Evolutionary conservation across 2,888 invertebrate genomes (phyloP).

Genomic region (Noctua comes): DNA sequence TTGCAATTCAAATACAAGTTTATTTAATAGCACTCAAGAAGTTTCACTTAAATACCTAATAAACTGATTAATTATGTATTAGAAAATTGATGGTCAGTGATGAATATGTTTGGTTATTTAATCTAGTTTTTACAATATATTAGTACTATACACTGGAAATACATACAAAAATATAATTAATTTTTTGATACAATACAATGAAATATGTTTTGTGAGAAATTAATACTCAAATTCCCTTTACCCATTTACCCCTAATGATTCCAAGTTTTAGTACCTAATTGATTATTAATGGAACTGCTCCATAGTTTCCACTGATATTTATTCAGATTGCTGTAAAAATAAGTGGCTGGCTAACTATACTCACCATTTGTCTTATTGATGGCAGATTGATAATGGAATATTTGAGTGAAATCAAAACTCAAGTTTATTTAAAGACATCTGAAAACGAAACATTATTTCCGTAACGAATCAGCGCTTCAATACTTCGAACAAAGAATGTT

Average conservation of each 20-base stretch:
- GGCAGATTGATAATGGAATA: constrained; percentile 51
- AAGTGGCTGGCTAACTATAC: constrained; percentile 38
- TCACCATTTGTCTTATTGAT: constrained; percentile 65
- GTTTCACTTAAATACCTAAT: neutral
- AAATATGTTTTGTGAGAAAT: neutral
- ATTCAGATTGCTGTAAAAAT: constrained; percentile 2
- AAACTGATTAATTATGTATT: neutral
- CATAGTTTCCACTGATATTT: constrained; percentile 4
- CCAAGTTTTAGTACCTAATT: constrained; percentile 32
- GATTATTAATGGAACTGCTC: constrained; percentile 13
- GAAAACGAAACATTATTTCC: constrained; percentile 68
- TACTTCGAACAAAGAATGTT: constrained; percentile 69
- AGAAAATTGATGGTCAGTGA: neutral
- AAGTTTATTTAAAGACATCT: constrained; percentile 63
- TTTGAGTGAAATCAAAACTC: constrained; percentile 60
- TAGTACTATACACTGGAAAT: neutral
- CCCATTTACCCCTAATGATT: constrained; percentile 1
- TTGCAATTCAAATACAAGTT: neutral
- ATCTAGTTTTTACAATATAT: neutral
- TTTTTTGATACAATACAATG: neutral
- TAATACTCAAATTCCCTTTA: neutral
- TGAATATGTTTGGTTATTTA: neutral
- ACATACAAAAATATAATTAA: neutral
- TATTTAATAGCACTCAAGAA: neutral
- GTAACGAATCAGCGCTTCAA: constrained; percentile 67